Evolutionary conservation across 37 sponge, comb jelly and placozoan genomes (phyloP).

Genomic region (Aphrocallistes beatrix): DNA sequence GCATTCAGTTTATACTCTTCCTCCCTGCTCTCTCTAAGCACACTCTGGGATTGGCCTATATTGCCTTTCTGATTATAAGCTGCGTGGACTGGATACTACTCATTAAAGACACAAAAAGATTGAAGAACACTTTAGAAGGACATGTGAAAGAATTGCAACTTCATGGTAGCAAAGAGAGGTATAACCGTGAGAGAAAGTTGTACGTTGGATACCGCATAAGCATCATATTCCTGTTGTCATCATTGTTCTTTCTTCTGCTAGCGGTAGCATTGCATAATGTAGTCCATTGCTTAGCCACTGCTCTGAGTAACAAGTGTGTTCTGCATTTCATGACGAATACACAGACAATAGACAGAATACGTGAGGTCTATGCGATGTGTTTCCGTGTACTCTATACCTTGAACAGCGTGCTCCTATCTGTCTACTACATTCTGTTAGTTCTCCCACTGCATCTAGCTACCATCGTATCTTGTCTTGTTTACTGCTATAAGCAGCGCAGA

Average conservation of each 20-base stretch:
- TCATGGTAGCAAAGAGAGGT: background rate
- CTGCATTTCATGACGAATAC: too few species aligned
- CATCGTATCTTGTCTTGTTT: background rate
- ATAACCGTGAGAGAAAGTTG: background rate
- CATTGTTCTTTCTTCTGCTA: background rate
- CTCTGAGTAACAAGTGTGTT: background rate
- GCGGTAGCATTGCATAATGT: background rate
- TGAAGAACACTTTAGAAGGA: background rate
- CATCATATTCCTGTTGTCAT: background rate
- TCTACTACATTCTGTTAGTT: background rate
- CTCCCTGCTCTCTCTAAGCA: background rate
- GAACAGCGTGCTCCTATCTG: background rate
- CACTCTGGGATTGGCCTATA: background rate
- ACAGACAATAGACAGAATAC: too few species aligned
- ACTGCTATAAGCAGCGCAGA: background rate
- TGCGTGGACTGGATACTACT: background rate
- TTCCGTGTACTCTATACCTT: background rate
- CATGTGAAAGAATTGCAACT: background rate
- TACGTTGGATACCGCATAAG: background rate
- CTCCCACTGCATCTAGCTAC: constrained; percentile 1
- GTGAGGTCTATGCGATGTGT: background rate
- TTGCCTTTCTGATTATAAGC: background rate
- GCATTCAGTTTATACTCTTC: background rate
- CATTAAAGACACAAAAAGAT: background rate
- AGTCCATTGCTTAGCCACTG: background rate